Base-by-base conservation (phyloP, 2,888 invertebrate genomes). In the Lithophane leautieri region DNA sequence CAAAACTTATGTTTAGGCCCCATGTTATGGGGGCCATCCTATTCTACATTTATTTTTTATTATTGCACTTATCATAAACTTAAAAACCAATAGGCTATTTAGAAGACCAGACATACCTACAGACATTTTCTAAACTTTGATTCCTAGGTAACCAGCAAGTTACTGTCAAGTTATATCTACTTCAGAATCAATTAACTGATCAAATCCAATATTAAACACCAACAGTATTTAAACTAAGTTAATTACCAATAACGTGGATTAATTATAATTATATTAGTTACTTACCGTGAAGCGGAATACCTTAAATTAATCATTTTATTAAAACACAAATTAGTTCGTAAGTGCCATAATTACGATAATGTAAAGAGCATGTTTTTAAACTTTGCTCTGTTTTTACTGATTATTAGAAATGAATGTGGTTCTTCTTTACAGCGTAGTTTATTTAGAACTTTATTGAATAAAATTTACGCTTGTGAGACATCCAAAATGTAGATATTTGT, bases 321-420 rank as follows among this genome's bases (percentile, higher is more conserved):
- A 78, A 73, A 70, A 78, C 77, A 76, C 58, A 70, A 82, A 87
- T 79, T 82, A 85, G 78, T 70, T 81, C 40, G 25, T 79, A 80
- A 86, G 88, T 86, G 86, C 86, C 86, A 87, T 87, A 87, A 62
- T 73, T 73, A 78, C 47, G 66, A 76, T 69, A 65, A 78, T 70
- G 54, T 61, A 22, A 25, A n/a, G 19, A 52, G 44, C 70, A 71
- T 19, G 22, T 66, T 63, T 60, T 12, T 34, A 60, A 69, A 70
- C 11, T 34, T 60, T 40, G 40, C 47, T 61, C 34, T 63, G 44
- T 62, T 60, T 75, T 62, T 8, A 11, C 16, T 47, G 14, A 40
- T 44, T 14, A 61, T 61, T 60, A 2, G 4, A 1, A n/a, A n/a
- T 50, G 22, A 28, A 65, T 28, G 28, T 14, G 7, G 28, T 47